Percentiles rank a stretch among this genome's conserved stretches.
phyloP scores from a whole-genome alignment of 2,797 vertebrate genomes.

The Hydrophis major region DNA sequence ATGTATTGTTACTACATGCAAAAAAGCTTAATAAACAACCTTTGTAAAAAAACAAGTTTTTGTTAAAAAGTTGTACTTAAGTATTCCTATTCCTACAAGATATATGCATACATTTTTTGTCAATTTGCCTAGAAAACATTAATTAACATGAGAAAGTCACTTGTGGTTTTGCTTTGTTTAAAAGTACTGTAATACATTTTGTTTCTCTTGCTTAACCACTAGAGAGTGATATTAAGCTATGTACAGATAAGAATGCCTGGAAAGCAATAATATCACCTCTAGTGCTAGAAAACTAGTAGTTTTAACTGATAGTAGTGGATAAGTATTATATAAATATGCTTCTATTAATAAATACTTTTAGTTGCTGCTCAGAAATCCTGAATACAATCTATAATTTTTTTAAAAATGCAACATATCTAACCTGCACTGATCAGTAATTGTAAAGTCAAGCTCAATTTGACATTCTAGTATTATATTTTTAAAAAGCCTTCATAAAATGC shows the following conservation, averaged over 20 bases:
- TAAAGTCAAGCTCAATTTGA: neutral
- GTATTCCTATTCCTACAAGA: neutral
- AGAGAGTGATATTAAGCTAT: constrained; percentile 4
- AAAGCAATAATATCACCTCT: neutral
- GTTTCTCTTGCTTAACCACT: neutral
- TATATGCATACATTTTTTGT: neutral
- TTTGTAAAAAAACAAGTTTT: neutral
- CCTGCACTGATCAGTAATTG: neutral
- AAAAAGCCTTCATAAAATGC: neutral
- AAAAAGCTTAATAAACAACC: neutral
- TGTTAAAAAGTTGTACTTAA: neutral
- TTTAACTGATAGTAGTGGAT: neutral
- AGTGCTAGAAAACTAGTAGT: neutral
- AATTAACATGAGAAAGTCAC: neutral
- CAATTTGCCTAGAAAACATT: neutral
- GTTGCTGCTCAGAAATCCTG: neutral
- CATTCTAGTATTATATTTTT: neutral
- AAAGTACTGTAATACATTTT: neutral
- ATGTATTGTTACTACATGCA: neutral
- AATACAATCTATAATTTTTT: neutral
- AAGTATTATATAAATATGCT: neutral
- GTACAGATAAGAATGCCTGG: neutral
- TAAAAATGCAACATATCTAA: neutral
- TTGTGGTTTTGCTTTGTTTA: neutral
- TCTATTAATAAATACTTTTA: neutral